Percentiles rank a stretch among this genome's conserved stretches.
Conservation (phyloP, 2,888 invertebrate species). For the Imbricaverruca yamaguchii region DNA sequence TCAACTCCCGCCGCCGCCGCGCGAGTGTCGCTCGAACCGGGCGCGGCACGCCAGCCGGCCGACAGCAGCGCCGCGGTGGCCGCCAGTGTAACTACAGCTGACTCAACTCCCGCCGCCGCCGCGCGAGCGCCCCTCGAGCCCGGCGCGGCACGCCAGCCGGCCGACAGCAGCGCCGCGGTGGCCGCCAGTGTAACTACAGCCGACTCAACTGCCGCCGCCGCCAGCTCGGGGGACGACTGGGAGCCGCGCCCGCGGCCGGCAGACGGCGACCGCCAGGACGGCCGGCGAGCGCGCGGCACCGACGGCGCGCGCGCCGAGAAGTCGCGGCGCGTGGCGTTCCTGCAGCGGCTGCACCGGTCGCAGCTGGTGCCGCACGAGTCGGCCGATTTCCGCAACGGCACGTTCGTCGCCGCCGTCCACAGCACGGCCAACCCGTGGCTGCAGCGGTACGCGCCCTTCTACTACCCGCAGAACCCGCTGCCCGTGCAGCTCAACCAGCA, state of each 20-base stretch:
- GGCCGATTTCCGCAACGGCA: not conserved
- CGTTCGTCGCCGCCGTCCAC: not conserved
- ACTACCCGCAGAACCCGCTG: conserved; percentile 22
- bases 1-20: not conserved
- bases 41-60: not conserved
- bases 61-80: not conserved
- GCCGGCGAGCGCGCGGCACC: not conserved
- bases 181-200: not conserved
- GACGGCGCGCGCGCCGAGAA: not conserved
- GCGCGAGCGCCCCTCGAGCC: not conserved
- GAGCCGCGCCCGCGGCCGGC: not conserved
- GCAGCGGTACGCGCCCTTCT: conserved; percentile 15
- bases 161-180: not conserved
- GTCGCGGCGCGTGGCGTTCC: not conserved
- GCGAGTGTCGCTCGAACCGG: not conserved
- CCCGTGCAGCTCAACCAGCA: conserved; percentile 7
- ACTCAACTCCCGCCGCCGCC: not conserved
- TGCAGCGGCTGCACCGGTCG: not conserved
- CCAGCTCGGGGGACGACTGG: not conserved
- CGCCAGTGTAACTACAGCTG: not conserved
- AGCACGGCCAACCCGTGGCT: not conserved
- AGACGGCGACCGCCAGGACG: too few species aligned
- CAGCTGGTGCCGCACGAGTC: not conserved
- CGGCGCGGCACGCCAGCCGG: not conserved
- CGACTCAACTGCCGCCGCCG: not conserved